Percentiles rank a stretch among this genome's conserved stretches.
Evolutionary conservation across 2,797 vertebrate genomes (phyloP).

Genomic region (Crax fasciolata): DNA sequence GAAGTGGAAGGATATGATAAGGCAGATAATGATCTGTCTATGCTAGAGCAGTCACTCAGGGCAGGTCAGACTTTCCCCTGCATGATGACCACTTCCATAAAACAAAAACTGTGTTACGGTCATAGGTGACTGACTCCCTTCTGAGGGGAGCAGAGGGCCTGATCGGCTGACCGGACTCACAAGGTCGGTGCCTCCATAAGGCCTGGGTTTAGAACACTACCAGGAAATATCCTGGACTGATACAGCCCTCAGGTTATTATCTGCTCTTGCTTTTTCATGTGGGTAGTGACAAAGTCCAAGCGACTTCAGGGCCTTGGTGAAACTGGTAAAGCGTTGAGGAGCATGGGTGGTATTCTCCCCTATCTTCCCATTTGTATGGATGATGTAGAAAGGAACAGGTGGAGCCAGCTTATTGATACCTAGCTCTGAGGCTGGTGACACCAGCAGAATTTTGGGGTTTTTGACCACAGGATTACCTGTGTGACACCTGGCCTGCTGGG

Average conservation of each 20-base stretch:
- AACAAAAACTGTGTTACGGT: not conserved
- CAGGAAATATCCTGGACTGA: not conserved
- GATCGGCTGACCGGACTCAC: accelerated
- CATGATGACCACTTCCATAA: not conserved
- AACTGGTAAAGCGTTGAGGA: not conserved
- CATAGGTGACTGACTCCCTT: not conserved
- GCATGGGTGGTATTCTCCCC: not conserved
- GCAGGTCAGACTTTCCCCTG: not conserved
- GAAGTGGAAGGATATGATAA: not conserved
- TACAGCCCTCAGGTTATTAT: not conserved
- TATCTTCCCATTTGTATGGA: not conserved
- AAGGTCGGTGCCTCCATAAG: not conserved
- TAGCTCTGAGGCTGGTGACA: not conserved
- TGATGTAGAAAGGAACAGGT: not conserved
- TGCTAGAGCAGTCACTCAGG: not conserved
- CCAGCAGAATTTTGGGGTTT: not conserved
- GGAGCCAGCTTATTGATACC: not conserved
- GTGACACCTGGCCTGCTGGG: not conserved
- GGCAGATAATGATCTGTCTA: no score
- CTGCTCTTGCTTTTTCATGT: not conserved
- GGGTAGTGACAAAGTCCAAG: not conserved
- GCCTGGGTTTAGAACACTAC: accelerated
- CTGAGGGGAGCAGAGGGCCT: not conserved
- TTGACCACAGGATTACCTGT: not conserved
- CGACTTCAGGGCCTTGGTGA: not conserved